phyloP scores from a whole-genome alignment of 2,797 vertebrate species.

The Parotocinclus haroldoi region DNA sequence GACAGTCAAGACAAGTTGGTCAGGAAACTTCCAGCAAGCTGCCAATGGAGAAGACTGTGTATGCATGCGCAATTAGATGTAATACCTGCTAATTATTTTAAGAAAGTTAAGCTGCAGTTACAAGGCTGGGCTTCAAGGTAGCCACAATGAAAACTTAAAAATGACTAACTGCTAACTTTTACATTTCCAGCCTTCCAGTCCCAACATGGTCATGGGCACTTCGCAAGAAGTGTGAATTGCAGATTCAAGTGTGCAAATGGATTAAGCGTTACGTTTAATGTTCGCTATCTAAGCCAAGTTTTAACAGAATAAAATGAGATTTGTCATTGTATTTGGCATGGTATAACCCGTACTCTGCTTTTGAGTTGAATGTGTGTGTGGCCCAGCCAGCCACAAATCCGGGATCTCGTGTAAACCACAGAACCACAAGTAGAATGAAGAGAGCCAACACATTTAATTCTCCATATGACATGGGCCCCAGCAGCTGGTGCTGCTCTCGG shows the following conservation, averaged over 20 bases:
- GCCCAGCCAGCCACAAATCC: constrained; percentile 91
- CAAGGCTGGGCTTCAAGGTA: no score
- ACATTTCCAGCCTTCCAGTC: not conserved
- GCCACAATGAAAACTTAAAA: no score
- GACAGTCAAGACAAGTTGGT: no score
- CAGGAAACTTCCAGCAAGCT: no score
- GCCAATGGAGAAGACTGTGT: no score
- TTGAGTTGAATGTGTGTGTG: constrained; percentile 73
- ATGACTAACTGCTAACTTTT: no score
- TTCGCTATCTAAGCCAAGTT: not conserved
- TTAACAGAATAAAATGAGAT: constrained; percentile 6
- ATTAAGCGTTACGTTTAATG: not conserved
- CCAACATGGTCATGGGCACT: not conserved
- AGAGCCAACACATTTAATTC: constrained; percentile 82
- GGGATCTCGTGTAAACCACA: constrained; percentile 92
- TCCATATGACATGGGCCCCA: constrained; percentile 85
- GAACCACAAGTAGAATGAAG: constrained; percentile 79
- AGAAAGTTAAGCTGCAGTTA: no score
- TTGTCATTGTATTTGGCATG: constrained; percentile 1
- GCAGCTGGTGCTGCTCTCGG: constrained; percentile 75
- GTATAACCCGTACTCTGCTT: constrained; percentile 72
- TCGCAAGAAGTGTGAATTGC: not conserved
- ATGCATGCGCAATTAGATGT: no score
- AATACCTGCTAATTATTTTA: no score
- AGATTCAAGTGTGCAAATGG: not conserved